A percentile compares a stretch with the other conserved stretches of the same genome.
Conservation (phyloP, 2,888 invertebrate genomes). For the Gymnocheta viridis region DNA sequence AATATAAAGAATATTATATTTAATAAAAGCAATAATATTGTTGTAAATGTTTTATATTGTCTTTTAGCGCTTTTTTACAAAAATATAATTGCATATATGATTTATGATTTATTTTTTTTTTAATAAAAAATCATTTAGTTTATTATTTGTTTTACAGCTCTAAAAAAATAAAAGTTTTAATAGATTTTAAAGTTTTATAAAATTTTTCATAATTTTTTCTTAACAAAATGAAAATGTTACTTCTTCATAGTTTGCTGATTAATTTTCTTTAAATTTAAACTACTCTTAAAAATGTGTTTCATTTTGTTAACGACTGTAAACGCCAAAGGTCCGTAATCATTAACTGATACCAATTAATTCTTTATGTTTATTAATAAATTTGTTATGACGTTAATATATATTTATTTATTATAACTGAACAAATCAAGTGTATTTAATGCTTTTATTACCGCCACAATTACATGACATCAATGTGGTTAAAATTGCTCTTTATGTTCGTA, state of each 20-base stretch:
- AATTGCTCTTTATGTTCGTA: not conserved
- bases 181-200: too few species aligned
- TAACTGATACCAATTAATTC: constrained; percentile 18
- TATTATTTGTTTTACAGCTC: too few species aligned
- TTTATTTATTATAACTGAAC: constrained; percentile 10
- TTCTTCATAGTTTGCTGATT: too few species aligned
- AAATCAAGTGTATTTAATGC: constrained; percentile 52
- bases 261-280: too few species aligned
- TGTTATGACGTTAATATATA: constrained; percentile 12
- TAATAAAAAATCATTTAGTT: too few species aligned
- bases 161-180: too few species aligned
- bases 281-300: too few species aligned
- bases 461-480: constrained; percentile 45
- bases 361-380: constrained; percentile 15
- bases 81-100: too few species aligned
- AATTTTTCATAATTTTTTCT: too few species aligned
- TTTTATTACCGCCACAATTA: constrained; percentile 41
- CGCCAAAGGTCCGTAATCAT: not conserved
- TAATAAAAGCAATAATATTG: not conserved
- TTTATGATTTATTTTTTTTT: too few species aligned
- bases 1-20: not conserved
- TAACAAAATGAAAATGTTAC: too few species aligned
- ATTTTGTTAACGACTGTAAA: not conserved
- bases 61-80: too few species aligned
- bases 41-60: not conserved